Evolutionary conservation across 2,113 vertebrate genomes (phyloP).

Genomic region (Gymnorhina tibicen): DNA sequence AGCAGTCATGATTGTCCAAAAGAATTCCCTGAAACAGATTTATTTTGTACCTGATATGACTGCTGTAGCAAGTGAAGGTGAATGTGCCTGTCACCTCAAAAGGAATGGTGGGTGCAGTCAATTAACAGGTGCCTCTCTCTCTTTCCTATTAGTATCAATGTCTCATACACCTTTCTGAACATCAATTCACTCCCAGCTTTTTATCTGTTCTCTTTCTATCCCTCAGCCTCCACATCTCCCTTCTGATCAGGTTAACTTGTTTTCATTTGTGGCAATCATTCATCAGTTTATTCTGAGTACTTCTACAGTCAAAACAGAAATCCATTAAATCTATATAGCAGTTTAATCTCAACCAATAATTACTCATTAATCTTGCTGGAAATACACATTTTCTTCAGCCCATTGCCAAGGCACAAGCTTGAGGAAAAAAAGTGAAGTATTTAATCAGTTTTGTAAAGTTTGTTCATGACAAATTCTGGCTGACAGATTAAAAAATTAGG

Average conservation of each 20-base stretch:
- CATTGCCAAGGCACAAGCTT: neutral
- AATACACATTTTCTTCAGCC: conserved; percentile 14
- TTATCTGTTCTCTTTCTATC: neutral
- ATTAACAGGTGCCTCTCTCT: neutral
- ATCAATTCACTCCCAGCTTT: neutral
- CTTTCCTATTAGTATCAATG: neutral
- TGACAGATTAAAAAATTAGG: conserved; percentile 28
- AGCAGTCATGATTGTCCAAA: neutral
- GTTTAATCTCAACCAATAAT: conserved; percentile 37
- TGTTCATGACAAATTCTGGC: conserved; percentile 14
- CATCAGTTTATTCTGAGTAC: neutral
- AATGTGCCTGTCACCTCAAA: neutral
- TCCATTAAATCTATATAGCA: neutral
- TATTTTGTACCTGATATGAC: neutral
- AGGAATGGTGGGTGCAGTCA: neutral
- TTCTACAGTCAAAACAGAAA: neutral
- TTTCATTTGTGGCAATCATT: neutral
- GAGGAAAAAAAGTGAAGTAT: neutral
- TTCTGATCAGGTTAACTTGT: neutral
- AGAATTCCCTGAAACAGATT: neutral
- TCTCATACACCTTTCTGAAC: neutral
- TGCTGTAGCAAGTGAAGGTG: neutral
- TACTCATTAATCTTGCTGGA: conserved; percentile 19
- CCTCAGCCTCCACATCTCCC: neutral
- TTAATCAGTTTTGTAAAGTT: conserved; percentile 30